phyloP scores from a whole-genome alignment of 2,888 invertebrate genomes.

The Phymatocera aterrima region DNA sequence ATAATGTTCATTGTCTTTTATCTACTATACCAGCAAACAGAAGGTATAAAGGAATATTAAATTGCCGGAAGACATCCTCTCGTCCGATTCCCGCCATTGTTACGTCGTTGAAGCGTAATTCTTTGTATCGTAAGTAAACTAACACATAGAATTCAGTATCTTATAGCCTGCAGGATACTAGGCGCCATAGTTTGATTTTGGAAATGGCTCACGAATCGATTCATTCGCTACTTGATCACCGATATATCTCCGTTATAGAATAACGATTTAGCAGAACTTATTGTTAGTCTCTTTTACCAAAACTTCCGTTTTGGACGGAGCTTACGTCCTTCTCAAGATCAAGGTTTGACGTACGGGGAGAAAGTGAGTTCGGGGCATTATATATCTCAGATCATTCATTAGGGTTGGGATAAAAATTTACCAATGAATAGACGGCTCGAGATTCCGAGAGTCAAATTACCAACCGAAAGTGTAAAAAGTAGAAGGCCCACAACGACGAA shows the following conservation, averaged over 20 bases:
- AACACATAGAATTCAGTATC: background rate
- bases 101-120: constrained; percentile 24
- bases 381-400: too few relatives aligned
- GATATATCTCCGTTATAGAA: background rate
- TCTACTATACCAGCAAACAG: background rate
- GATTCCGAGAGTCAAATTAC: too few relatives aligned
- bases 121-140: background rate
- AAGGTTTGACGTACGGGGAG: background rate
- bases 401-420: too few relatives aligned
- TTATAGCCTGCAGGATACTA: background rate
- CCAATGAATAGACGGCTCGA: too few relatives aligned
- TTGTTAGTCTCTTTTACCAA: background rate
- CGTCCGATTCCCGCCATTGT: constrained; percentile 36
- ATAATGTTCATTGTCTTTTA: constrained; percentile 22
- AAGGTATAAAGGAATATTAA: constrained; percentile 34
- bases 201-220: too few relatives aligned
- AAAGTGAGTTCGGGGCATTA: background rate
- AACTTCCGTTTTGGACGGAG: background rate
- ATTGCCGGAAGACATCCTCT: constrained; percentile 40
- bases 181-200: background rate
- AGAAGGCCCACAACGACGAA: too few relatives aligned
- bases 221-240: background rate
- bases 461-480: too few relatives aligned
- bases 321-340: background rate
- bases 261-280: background rate